These are phyloP conservation scores for Chrysotoxum bicinctum DNA, from an alignment of 2,888 invertebrate species.

Conservation along the genomic window DNA sequence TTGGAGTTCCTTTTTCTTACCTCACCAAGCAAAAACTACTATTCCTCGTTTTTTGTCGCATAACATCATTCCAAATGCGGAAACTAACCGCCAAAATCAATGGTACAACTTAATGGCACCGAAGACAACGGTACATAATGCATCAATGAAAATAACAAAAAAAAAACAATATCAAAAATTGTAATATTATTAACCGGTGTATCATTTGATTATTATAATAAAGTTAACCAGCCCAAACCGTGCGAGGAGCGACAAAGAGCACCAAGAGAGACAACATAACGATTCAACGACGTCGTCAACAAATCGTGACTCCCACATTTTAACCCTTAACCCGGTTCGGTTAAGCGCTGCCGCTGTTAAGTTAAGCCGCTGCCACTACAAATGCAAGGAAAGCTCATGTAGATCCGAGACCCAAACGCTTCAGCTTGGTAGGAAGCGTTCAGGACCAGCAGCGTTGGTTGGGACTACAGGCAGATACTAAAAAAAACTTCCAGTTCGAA, in stretches of 20 bases:
- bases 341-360: constrained; percentile 9
- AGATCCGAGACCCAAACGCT: not conserved
- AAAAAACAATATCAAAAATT: constrained; percentile 38
- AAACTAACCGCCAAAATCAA: constrained; percentile 53
- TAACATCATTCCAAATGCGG: constrained; percentile 64
- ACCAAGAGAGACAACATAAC: constrained; percentile 76
- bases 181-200: constrained; percentile 65
- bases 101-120: constrained; percentile 48
- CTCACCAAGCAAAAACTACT: not conserved
- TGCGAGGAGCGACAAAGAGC: constrained; percentile 76
- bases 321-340: constrained; percentile 79
- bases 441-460: constrained; percentile 31
- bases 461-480: not conserved
- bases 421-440: constrained; percentile 33
- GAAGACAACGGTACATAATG: constrained; percentile 15
- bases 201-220: constrained; percentile 69
- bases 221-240: constrained; percentile 75
- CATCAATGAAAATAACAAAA: constrained; percentile 41
- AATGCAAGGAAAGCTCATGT: constrained; percentile 43
- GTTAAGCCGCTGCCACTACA: constrained; percentile 7
- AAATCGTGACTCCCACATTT: constrained; percentile 81
- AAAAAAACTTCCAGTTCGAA: constrained; percentile 32
- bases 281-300: constrained; percentile 68
- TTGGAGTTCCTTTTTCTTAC: not conserved
- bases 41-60: constrained; percentile 10